A percentile compares a stretch with the other conserved stretches of the same genome.
Conservation (phyloP, 2,797 vertebrate species). For the Anabas testudineus region DNA sequence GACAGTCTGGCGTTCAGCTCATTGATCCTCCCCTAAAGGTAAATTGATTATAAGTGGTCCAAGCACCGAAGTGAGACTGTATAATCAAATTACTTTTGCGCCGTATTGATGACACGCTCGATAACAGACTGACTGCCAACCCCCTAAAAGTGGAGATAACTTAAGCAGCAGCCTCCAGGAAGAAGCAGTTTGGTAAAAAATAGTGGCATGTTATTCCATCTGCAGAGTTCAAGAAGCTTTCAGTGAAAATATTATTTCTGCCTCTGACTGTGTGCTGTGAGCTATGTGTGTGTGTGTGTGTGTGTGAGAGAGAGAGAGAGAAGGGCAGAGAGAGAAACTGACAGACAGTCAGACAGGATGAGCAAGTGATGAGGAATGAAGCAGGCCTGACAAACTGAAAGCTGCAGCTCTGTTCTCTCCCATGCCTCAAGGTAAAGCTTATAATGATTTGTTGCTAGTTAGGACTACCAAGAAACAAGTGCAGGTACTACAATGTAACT, state of each 20-base stretch:
- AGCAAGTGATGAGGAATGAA: constrained; percentile 35
- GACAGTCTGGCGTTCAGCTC: background rate
- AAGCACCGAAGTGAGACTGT: constrained; percentile 42
- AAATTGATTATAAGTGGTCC: constrained; percentile 58
- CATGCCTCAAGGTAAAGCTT: constrained; percentile 46
- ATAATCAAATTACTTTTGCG: constrained; percentile 47
- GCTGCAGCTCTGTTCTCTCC: constrained; percentile 23
- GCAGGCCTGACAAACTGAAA: constrained; percentile 14
- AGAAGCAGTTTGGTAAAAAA: constrained; percentile 45
- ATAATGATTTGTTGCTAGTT: constrained; percentile 34
- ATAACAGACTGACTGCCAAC: constrained; percentile 41
- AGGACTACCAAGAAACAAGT: too few species aligned
- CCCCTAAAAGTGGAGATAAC: constrained; percentile 23
- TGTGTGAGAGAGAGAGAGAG: background rate
- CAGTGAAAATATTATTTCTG: constrained; percentile 81
- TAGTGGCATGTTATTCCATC: constrained; percentile 65
- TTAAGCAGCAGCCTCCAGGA: constrained; percentile 36
- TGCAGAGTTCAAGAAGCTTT: constrained; percentile 79
- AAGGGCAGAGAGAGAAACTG: background rate
- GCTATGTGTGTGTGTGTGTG: constrained; percentile 13
- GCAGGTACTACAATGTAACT: too few species aligned
- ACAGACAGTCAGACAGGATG: background rate
- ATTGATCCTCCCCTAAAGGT: constrained; percentile 39
- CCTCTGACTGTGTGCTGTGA: constrained; percentile 62
- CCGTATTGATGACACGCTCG: constrained; percentile 46